Base-by-base conservation (phyloP, 2,888 invertebrate genomes). In the Thymelicus acteon region DNA sequence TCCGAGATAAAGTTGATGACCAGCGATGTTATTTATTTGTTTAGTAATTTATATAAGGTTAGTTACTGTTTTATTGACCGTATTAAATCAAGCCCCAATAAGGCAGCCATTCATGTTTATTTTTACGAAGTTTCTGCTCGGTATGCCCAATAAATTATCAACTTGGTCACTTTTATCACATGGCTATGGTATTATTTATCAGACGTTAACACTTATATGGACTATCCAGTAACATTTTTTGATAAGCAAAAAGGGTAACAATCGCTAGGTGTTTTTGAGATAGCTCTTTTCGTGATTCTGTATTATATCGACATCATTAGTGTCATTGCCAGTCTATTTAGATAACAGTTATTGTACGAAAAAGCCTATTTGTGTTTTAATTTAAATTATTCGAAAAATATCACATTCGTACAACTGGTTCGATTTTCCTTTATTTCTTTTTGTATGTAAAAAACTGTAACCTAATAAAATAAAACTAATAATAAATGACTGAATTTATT, bases 81-180 rank as follows among this genome's bases (percentile, higher is more conserved):
- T 89, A 92, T 93, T 93, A 93, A 93, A 93, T 93, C 93, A 93
- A 90, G 92, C 85, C 89, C 89, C 93, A 93, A 93, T 93, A 92
- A 93, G 93, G 93, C 93, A 92, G 90, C 90, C 92, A 93, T 93
- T 93, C 90, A 91, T 93, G 93, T 93, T 92, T 92, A 93, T 93
- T 93, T 93, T 93, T 93, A 92, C 92, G 85, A 88, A 92, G 93
- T 90, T 92, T 93, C 91, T 93, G 92, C 90, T 87, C 80, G 86
- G 90, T 91, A 90, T 90, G 87, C 80, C 87, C 87, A 91, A 93
- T 93, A 93, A 93, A 93, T 93, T 92, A 92, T 90, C 86, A 82
- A 84, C 89, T 85, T 89, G 92, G 92, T 92, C 92, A 93, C 88
- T 93, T 93, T 93, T 93, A 93, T 93, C 93, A 92, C 91, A 80